phyloP scores from a whole-genome alignment of 2,113 vertebrate species.

The Naja naja region DNA sequence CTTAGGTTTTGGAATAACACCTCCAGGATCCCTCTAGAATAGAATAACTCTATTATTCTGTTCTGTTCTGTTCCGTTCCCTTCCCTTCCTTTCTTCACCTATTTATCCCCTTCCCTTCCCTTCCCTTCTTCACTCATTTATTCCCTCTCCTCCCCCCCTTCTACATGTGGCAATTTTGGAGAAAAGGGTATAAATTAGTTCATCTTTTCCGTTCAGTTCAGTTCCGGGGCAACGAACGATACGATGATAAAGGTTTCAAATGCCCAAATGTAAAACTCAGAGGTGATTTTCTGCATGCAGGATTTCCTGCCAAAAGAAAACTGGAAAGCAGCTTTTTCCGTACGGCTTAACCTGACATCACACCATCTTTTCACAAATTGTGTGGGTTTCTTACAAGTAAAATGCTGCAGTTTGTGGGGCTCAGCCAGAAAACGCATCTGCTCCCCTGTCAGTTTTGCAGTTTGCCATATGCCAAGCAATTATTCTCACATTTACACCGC shows the following conservation, averaged over 20 bases:
- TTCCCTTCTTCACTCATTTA: too few species aligned
- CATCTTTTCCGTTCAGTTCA: background rate
- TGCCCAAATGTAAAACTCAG: background rate
- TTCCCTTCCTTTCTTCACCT: too few species aligned
- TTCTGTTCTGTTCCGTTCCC: too few species aligned
- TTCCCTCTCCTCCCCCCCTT: too few species aligned
- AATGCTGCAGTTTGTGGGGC: background rate
- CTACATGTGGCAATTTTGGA: background rate
- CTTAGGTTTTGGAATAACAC: background rate
- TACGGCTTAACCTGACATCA: background rate
- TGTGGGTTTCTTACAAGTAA: background rate
- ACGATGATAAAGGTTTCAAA: background rate
- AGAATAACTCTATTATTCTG: too few species aligned
- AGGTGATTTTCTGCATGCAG: background rate
- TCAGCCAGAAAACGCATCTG: slow-evolving; percentile 16
- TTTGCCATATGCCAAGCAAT: background rate
- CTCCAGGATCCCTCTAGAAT: too few species aligned
- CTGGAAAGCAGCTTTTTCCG: background rate
- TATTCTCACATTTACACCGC: slow-evolving; percentile 31
- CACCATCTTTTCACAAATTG: background rate
- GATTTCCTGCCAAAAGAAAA: background rate
- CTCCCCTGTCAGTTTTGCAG: background rate
- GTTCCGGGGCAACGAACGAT: background rate
- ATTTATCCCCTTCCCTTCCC: too few species aligned
- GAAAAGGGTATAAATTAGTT: background rate